phyloP scores from a whole-genome alignment of 2,888 invertebrate species.

The Drosophila tripunctata region DNA sequence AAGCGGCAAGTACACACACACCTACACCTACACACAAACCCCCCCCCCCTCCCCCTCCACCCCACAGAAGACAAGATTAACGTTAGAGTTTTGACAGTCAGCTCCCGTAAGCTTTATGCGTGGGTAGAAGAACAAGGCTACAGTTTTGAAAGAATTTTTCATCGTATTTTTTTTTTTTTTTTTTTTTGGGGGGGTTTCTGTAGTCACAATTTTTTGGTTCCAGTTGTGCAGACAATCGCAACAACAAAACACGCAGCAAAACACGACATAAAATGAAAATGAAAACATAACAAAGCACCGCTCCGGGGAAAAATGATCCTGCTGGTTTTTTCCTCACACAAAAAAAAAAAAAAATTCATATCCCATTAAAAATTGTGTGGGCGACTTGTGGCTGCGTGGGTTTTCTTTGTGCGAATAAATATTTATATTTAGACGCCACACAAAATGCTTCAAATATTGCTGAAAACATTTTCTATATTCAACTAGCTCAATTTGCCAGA shows the following conservation, averaged over 20 bases:
- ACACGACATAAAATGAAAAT: slow-evolving; percentile 62
- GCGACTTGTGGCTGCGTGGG: slow-evolving; percentile 11
- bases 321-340: slow-evolving; percentile 25
- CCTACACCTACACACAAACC: slow-evolving; percentile 16
- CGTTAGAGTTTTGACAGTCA: slow-evolving; percentile 41
- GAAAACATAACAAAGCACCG: slow-evolving; percentile 65
- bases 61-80: slow-evolving; percentile 57
- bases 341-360: slow-evolving; percentile 2
- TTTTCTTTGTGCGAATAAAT: background rate
- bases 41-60: slow-evolving; percentile 13
- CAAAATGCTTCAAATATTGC: background rate
- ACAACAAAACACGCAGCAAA: slow-evolving; percentile 32
- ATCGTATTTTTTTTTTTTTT: too few species aligned
- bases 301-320: slow-evolving; percentile 20
- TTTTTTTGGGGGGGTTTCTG: too few species aligned
- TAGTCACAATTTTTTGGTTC: too few species aligned
- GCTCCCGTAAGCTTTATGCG: slow-evolving; percentile 4
- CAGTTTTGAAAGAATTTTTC: slow-evolving; percentile 27
- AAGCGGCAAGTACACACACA: background rate
- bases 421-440: background rate
- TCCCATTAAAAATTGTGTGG: slow-evolving; percentile 16
- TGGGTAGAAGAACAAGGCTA: slow-evolving; percentile 19
- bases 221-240: slow-evolving; percentile 37
- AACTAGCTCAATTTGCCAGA: background rate
- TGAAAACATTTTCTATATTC: background rate